Conservation (phyloP, 2,797 vertebrate genomes). For the Harpagifer antarcticus region DNA sequence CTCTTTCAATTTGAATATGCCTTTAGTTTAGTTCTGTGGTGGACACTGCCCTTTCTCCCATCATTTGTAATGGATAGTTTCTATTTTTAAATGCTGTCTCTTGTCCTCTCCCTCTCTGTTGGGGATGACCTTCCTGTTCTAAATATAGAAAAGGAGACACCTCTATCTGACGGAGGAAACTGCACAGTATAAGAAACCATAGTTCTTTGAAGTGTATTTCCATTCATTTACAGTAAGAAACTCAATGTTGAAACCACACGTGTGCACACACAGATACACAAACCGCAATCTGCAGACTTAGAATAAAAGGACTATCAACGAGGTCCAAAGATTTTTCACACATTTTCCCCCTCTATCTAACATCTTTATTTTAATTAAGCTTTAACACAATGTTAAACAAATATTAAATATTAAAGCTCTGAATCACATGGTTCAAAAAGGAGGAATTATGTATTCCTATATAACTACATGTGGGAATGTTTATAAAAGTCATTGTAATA, state of each 20-base stretch:
- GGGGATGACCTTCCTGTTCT: constrained; percentile 69
- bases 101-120: constrained; percentile 26
- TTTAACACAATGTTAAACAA: not conserved
- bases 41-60: not conserved
- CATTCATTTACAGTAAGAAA: constrained; percentile 19
- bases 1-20: too few relatives aligned
- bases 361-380: not conserved
- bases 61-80: constrained; percentile 8
- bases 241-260: constrained; percentile 23
- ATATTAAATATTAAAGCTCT: not conserved
- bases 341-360: not conserved
- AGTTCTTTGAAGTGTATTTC: constrained; percentile 28
- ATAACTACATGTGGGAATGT: not conserved
- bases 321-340: not conserved
- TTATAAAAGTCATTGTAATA: not conserved
- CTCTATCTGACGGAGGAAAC: constrained; percentile 46
- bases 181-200: constrained; percentile 30
- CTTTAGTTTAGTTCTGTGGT: too few relatives aligned
- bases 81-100: constrained; percentile 29
- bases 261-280: constrained; percentile 3
- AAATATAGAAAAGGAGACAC: constrained; percentile 74
- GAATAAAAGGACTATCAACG: not conserved
- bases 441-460: not conserved
- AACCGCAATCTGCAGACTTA: not conserved
- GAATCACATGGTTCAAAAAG: not conserved